Percentiles rank a stretch among this genome's conserved stretches.
phyloP scores from a whole-genome alignment of 2,888 invertebrate species.

The Epirrhoe tristata region DNA sequence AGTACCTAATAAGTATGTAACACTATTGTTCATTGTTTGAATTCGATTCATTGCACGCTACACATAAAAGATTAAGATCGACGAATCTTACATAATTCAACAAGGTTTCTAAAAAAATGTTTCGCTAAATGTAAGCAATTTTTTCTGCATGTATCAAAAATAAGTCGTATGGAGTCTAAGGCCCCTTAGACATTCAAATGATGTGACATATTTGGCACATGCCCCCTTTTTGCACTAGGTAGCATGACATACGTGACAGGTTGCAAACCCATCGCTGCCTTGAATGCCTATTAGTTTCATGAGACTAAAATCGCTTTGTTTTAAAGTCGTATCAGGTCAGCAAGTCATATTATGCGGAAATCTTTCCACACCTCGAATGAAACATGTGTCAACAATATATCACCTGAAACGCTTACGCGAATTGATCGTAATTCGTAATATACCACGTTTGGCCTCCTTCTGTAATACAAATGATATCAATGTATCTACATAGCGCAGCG shows the following conservation, averaged over 20 bases:
- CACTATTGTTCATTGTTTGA: slow-evolving; percentile 40
- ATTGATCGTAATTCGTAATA: neutral
- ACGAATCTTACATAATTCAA: neutral
- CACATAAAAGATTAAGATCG: slow-evolving; percentile 17
- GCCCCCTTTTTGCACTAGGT: no score
- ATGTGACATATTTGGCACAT: no score
- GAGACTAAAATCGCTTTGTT: no score
- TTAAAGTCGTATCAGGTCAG: neutral
- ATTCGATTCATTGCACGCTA: slow-evolving; percentile 37
- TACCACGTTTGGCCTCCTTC: slow-evolving; percentile 11
- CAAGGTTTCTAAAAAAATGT: neutral
- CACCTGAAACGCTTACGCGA: neutral
- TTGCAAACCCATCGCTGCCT: no score
- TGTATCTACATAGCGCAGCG: no score
- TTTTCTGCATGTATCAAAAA: no score
- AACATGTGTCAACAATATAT: slow-evolving; percentile 4
- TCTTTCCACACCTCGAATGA: neutral
- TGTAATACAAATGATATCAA: no score
- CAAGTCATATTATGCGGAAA: neutral
- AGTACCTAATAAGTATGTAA: slow-evolving; percentile 10
- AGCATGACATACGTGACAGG: no score
- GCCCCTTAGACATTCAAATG: no score
- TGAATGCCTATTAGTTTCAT: no score
- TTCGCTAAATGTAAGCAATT: no score
- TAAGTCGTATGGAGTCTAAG: no score